Conservation (phyloP, 2,113 vertebrate species). For the Protomyctophum bolini region DNA sequence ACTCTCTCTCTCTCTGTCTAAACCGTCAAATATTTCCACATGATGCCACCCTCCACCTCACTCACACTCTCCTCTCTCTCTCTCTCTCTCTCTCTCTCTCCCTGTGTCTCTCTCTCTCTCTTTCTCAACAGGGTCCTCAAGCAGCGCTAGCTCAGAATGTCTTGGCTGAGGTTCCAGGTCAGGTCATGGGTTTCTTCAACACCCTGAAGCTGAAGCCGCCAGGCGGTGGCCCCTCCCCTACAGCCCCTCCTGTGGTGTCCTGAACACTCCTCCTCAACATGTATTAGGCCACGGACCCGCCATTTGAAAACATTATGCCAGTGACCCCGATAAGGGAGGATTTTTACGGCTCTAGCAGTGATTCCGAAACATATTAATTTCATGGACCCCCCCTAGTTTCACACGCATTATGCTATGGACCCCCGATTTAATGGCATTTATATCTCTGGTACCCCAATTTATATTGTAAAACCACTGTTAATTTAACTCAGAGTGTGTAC, state of each 20-base stretch:
- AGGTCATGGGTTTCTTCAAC: constrained; percentile 69
- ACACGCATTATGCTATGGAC: too few species aligned
- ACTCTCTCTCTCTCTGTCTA: not conserved
- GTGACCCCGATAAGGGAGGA: too few species aligned
- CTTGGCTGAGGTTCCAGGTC: constrained; percentile 76
- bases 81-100: not conserved
- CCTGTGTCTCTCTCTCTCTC: not conserved
- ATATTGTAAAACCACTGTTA: too few species aligned
- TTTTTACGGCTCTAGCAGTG: too few species aligned
- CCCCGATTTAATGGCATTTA: too few species aligned
- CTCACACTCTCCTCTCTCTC: not conserved
- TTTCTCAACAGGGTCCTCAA: constrained; percentile 57
- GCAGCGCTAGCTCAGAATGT: constrained; percentile 73
- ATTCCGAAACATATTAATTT: too few species aligned
- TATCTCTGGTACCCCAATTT: too few species aligned
- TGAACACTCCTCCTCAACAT: not conserved
- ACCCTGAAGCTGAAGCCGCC: constrained; percentile 60
- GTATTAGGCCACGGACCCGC: too few species aligned
- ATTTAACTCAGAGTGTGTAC: too few species aligned
- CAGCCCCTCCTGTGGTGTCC: constrained; percentile 15
- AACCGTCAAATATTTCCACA: too few species aligned
- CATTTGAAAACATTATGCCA: too few species aligned
- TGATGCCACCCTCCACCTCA: not conserved
- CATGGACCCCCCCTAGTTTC: too few species aligned
- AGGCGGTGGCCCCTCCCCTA: constrained; percentile 16